Base-by-base conservation (phyloP, 2,888 invertebrate species). In the Caradrina kadenii region DNA sequence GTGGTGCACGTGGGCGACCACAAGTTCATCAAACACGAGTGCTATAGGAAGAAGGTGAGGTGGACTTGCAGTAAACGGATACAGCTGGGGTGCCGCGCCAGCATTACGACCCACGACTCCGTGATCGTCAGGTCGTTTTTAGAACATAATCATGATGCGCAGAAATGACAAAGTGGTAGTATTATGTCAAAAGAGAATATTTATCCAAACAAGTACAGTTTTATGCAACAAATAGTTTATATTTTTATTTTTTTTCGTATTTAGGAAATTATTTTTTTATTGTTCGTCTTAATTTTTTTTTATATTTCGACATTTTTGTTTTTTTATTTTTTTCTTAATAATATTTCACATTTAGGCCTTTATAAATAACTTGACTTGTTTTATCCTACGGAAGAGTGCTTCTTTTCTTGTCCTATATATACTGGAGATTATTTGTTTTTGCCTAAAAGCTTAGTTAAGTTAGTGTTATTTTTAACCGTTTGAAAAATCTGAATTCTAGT, bases 11-110 rank as follows among this genome's bases (percentile, higher is more conserved):
- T 95, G 0, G 91, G 89, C 0, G 83, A 84, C 0, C 90, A 93
- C 84, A 94, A 91, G 79, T 96, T 95, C 81, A 92, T 94, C 69
- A 95, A 94, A 71, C 96, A 96, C 76, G 96, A 96, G 74, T 85
- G 88, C 53, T 95, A 96, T 82, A 91, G 81, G 79, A 92, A 91
- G 72, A 94, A 92, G 63, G 88, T 92, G 1, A 82, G 95, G n/a
- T 96, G 95, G 95, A 95, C 95, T 2, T 95, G 95, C 83, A 86
- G 90, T 79, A 92, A 90, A 66, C 86, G 93, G 15, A 90, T 93
- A 55, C 92, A 90, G 56, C 75, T 87, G 10, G 92, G 93, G 11
- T 95, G 95, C 77, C 91, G 87, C 62, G 94, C 95, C 0, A 95
- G 89, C 63, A 87, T 95, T 49, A 94, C 94, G 2, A 91, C 93